Conservation (phyloP, 2,113 vertebrate species). For the Scartelaos histophorus region DNA sequence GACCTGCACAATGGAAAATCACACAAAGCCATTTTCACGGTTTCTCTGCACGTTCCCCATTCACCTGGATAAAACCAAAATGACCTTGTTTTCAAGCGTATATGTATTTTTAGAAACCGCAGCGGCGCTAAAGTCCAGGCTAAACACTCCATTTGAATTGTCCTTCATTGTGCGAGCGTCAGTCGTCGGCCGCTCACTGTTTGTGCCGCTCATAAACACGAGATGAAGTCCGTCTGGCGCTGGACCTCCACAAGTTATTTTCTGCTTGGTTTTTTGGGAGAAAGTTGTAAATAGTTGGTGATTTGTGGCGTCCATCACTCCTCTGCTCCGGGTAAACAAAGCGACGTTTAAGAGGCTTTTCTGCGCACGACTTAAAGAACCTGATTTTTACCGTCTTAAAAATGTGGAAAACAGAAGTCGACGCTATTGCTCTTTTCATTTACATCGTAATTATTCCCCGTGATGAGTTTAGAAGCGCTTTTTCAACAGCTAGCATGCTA, state of each 20-base stretch:
- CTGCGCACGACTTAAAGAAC: not conserved
- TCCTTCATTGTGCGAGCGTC: slow-evolving; percentile 7
- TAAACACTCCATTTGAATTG: slow-evolving; percentile 1
- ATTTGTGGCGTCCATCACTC: slow-evolving; percentile 49
- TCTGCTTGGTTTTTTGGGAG: slow-evolving; percentile 50
- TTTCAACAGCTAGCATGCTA: too few relatives aligned
- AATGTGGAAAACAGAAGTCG: not conserved
- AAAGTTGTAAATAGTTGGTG: slow-evolving; percentile 54
- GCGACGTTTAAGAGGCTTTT: not conserved
- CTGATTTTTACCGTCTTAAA: not conserved
- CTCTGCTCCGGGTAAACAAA: slow-evolving; percentile 13
- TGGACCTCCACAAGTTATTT: slow-evolving; percentile 50
- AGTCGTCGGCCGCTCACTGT: slow-evolving; percentile 46
- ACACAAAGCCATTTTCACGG: too few relatives aligned
- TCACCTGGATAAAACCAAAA: not conserved
- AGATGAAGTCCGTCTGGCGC: slow-evolving; percentile 33
- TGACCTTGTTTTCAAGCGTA: not conserved
- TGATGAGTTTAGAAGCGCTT: too few relatives aligned
- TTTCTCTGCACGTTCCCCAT: not conserved
- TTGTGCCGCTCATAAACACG: slow-evolving; percentile 43
- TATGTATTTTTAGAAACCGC: not conserved
- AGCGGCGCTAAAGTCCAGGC: not conserved
- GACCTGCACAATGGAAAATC: too few relatives aligned
- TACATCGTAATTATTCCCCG: too few relatives aligned
- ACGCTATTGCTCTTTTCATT: too few relatives aligned